Percentiles rank a stretch among this genome's conserved stretches.
Evolutionary conservation across 2,888 invertebrate genomes (phyloP).

Genomic region (Lumbricus terrestris): DNA sequence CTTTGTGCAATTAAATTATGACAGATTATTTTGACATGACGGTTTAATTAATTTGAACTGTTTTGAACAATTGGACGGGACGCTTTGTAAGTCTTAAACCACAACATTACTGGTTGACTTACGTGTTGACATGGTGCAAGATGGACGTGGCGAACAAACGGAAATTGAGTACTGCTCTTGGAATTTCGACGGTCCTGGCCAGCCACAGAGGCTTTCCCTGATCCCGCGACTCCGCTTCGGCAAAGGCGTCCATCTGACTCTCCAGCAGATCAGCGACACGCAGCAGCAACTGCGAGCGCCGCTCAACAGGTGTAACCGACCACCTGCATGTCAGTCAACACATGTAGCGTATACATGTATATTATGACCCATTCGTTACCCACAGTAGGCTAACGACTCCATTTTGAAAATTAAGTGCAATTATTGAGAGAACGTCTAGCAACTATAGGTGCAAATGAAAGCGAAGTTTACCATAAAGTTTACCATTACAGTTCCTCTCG

Average conservation of each 20-base stretch:
- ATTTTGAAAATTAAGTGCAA: background rate
- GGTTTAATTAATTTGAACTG: too few species aligned
- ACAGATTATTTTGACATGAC: too few species aligned
- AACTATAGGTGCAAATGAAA: background rate
- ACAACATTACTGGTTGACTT: constrained; percentile 34
- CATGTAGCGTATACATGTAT: background rate
- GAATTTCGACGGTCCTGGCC: constrained; percentile 62
- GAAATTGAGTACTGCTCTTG: constrained; percentile 63
- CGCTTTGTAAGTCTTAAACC: too few species aligned
- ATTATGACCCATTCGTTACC: background rate
- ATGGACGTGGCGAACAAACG: constrained; percentile 62
- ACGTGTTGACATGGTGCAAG: constrained; percentile 59
- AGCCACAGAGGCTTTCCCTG: constrained; percentile 65
- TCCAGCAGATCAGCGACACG: constrained; percentile 63
- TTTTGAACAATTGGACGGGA: too few species aligned
- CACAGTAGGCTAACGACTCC: background rate
- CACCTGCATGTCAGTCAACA: constrained; percentile 57
- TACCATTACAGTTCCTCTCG: background rate
- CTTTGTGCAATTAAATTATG: too few species aligned
- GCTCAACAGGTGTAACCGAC: constrained; percentile 57
- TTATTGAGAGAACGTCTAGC: background rate
- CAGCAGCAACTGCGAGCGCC: constrained; percentile 59
- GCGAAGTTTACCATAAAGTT: background rate
- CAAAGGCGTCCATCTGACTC: constrained; percentile 60
- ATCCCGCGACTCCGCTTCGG: constrained; percentile 62